These are phyloP conservation scores for Glaucidium brasilianum DNA, from an alignment of 2,113 vertebrate genomes.

Conservation along the genomic window DNA sequence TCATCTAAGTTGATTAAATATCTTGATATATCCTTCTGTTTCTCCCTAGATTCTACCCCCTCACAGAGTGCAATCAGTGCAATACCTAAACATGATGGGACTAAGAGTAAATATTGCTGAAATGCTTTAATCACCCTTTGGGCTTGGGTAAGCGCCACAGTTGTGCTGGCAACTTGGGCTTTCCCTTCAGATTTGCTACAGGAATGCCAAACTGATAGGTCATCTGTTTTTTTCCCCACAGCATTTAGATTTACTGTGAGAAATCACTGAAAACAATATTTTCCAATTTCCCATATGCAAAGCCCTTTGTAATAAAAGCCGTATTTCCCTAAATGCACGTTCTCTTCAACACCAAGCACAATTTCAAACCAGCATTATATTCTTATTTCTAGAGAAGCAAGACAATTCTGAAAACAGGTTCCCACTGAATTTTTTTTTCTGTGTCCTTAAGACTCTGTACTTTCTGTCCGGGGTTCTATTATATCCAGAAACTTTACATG, in stretches of 20 bases:
- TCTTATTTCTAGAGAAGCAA: background rate
- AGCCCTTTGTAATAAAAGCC: slow-evolving; percentile 4
- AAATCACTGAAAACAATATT: background rate
- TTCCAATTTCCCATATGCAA: background rate
- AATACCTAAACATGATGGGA: background rate
- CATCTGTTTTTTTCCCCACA: background rate
- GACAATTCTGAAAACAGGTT: background rate
- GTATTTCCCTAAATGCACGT: background rate
- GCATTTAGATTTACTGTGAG: background rate
- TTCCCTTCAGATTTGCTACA: background rate
- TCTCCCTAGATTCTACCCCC: background rate
- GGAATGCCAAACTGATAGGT: background rate
- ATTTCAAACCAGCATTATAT: background rate
- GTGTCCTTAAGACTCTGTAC: background rate
- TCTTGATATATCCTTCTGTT: background rate
- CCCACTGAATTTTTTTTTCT: background rate
- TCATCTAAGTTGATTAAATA: background rate
- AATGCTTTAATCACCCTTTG: background rate
- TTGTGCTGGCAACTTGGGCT: background rate
- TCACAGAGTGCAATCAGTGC: background rate
- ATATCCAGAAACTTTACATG: background rate
- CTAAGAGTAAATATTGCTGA: background rate
- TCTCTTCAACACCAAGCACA: background rate
- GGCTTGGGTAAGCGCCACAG: background rate
- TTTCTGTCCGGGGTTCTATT: background rate